phyloP scores from a whole-genome alignment of 2,888 invertebrate species.

The Pseudococcus longispinus region DNA sequence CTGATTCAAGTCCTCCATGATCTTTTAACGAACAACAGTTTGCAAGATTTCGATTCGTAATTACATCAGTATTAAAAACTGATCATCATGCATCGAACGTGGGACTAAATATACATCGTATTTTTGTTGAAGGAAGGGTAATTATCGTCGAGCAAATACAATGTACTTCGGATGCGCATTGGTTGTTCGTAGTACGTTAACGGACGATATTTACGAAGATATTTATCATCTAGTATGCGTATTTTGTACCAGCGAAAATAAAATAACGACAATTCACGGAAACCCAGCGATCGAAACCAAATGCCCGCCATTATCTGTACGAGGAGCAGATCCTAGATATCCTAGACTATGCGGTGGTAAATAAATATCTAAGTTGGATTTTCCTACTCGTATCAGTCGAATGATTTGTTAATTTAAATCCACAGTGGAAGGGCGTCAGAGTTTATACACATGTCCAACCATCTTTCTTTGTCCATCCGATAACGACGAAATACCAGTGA shows the following conservation, averaged over 20 bases:
- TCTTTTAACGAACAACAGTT: not conserved
- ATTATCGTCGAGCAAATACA: conserved; percentile 5
- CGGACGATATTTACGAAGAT: not conserved
- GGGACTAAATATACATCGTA: not conserved
- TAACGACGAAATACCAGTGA: not conserved
- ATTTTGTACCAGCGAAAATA: not conserved
- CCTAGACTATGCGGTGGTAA: not conserved
- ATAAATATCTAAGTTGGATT: not conserved
- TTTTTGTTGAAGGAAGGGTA: not conserved
- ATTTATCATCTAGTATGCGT: conserved; percentile 14
- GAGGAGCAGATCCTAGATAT: not conserved
- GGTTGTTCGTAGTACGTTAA: not conserved
- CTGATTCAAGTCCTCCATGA: not conserved
- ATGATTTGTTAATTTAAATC: not conserved
- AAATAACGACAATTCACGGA: not conserved
- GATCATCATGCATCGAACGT: not conserved
- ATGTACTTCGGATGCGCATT: conserved; percentile 28
- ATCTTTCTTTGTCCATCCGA: not conserved
- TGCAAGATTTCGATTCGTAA: conserved; percentile 20
- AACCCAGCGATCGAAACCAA: not conserved
- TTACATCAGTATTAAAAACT: not conserved
- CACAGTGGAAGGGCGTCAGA: not conserved
- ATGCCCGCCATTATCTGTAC: not conserved
- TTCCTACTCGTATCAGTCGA: not conserved
- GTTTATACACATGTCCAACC: not conserved